Evolutionary conservation across 2,113 vertebrate species (phyloP).

Genomic region (Chloebia gouldiae): DNA sequence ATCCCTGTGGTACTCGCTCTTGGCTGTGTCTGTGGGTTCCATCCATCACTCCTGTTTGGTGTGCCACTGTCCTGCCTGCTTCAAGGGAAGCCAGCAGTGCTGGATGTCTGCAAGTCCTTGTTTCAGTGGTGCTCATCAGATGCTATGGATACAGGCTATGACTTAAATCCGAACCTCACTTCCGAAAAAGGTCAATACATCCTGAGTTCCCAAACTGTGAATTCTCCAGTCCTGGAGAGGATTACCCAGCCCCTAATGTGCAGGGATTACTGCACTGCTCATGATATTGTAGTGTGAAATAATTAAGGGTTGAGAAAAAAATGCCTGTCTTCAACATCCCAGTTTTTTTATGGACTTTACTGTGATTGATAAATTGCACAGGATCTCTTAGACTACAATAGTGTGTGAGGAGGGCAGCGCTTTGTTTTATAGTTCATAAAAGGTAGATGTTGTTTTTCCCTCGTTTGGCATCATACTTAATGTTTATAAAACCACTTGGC

Average conservation of each 20-base stretch:
- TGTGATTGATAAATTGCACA: background rate
- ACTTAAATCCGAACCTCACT: background rate
- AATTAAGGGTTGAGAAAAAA: background rate
- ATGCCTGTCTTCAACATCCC: background rate
- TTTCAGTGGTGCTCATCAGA: background rate
- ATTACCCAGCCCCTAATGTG: background rate
- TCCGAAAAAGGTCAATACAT: background rate
- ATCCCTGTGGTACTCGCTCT: fast-evolving
- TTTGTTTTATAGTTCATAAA: background rate
- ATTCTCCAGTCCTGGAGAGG: background rate
- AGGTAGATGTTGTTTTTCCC: background rate
- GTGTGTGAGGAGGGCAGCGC: background rate
- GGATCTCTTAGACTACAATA: background rate
- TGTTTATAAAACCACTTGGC: background rate
- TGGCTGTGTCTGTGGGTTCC: no score
- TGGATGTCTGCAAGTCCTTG: background rate
- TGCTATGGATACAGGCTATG: background rate
- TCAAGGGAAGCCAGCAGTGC: background rate
- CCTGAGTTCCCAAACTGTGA: background rate
- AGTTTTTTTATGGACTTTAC: background rate
- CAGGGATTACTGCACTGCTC: background rate
- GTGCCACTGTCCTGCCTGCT: fast-evolving
- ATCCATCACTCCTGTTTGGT: fast-evolving
- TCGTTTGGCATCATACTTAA: background rate
- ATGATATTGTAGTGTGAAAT: background rate